Percentiles rank a stretch among this genome's conserved stretches.
phyloP scores from a whole-genome alignment of 2,888 invertebrate species.

The Embidobia sp. region DNA sequence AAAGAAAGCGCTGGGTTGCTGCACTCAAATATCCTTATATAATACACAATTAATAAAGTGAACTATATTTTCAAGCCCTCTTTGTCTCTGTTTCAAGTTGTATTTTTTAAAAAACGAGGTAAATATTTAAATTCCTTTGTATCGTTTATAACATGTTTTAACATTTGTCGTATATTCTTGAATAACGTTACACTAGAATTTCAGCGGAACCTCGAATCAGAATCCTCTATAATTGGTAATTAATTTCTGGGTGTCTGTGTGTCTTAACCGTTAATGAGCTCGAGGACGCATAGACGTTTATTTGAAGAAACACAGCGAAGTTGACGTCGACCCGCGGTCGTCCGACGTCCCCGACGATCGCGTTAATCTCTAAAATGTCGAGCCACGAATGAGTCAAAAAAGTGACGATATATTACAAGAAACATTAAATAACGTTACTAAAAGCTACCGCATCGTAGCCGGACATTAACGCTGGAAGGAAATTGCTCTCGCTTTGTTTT shows the following conservation, averaged over 20 bases:
- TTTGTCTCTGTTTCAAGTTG: conserved; percentile 40
- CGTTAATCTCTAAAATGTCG: conserved; percentile 37
- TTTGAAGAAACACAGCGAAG: conserved; percentile 47
- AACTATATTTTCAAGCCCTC: conserved; percentile 45
- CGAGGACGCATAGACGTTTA: conserved; percentile 76
- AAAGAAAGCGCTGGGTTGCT: conserved; percentile 58
- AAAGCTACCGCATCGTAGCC: conserved; percentile 46
- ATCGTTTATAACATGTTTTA: conserved; percentile 4
- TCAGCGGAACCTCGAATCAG: conserved; percentile 38
- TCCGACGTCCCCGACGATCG: conserved; percentile 13
- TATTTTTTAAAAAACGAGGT: conserved; percentile 59
- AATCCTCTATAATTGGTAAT: conserved; percentile 54
- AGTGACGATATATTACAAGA: conserved; percentile 45
- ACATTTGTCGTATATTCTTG: conserved; percentile 23
- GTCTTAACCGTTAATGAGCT: conserved; percentile 78
- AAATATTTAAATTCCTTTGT: conserved; percentile 25
- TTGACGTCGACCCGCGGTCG: conserved; percentile 34
- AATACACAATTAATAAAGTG: conserved; percentile 65
- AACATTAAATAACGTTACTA: conserved; percentile 53
- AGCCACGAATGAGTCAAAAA: conserved; percentile 33
- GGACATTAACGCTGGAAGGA: conserved; percentile 5
- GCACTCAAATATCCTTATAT: conserved; percentile 65
- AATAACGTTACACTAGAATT: conserved; percentile 36
- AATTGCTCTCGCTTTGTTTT: too few relatives aligned
- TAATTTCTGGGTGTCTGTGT: conserved; percentile 24